phyloP scores from a whole-genome alignment of 2,888 invertebrate species.

The Craniophora ligustri region DNA sequence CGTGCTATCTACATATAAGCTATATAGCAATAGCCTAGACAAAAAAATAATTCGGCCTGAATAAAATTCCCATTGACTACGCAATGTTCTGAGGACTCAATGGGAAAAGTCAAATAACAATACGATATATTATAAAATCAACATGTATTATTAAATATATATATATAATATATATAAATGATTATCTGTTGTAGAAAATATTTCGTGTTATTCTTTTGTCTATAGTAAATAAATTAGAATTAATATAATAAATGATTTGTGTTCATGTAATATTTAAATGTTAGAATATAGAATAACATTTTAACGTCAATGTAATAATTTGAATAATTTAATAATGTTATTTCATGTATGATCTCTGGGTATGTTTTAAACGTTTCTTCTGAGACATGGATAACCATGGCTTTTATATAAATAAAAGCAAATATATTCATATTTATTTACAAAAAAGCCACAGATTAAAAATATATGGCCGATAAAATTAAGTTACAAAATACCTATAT shows the following conservation, averaged over 20 bases:
- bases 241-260: constrained; percentile 17
- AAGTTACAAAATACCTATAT: no score
- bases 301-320: no score
- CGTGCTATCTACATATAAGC: no score
- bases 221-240: constrained; percentile 29
- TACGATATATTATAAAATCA: neutral
- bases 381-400: no score
- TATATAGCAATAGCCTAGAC: no score
- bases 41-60: neutral
- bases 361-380: no score
- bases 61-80: neutral
- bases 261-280: constrained; percentile 15
- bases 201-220: constrained; percentile 32
- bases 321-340: no score
- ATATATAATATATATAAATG: constrained; percentile 4
- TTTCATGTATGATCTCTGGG: no score
- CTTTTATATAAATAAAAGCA: no score
- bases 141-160: neutral
- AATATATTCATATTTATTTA: no score
- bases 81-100: neutral
- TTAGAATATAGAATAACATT: constrained; percentile 7
- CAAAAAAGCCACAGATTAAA: no score
- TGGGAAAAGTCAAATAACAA: neutral
- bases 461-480: no score
- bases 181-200: constrained; percentile 7